These are phyloP conservation scores for Ophion slaviceki DNA, from an alignment of 2,888 invertebrate genomes.

Conservation along the genomic window DNA sequence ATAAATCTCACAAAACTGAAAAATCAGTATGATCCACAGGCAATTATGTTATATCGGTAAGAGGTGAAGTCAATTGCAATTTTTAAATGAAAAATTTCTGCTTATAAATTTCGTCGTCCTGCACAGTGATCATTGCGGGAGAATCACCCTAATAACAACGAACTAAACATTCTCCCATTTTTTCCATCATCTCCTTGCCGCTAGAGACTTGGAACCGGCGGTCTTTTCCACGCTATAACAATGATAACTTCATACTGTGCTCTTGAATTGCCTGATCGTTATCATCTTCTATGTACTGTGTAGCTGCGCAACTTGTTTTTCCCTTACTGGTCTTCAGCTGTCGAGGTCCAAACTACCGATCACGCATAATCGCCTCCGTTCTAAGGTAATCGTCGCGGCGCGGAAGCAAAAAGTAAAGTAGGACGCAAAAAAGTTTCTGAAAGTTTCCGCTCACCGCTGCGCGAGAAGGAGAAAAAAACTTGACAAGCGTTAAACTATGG, in stretches of 20 bases:
- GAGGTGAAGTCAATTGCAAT: too few species aligned
- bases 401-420: background rate
- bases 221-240: background rate
- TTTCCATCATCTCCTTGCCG: background rate
- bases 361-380: conserved; percentile 50
- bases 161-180: background rate
- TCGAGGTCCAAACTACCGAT: conserved; percentile 28
- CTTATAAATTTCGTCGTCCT: too few species aligned
- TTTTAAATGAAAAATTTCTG: too few species aligned
- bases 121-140: too few species aligned
- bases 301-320: conserved; percentile 13
- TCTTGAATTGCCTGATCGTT: background rate
- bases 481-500: conserved; percentile 26
- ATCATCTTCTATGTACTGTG: background rate
- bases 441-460: conserved; percentile 24
- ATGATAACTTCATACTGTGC: background rate
- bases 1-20: too few species aligned
- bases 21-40: too few species aligned
- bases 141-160: background rate
- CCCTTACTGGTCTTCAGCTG: conserved; percentile 22
- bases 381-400: conserved; percentile 20
- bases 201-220: background rate
- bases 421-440: conserved; percentile 3
- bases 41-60: too few species aligned
- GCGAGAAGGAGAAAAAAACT: conserved; percentile 30